These are phyloP conservation scores for Scaptomyza parva DNA, from an alignment of 2,888 invertebrate species.

Conservation along the genomic window DNA sequence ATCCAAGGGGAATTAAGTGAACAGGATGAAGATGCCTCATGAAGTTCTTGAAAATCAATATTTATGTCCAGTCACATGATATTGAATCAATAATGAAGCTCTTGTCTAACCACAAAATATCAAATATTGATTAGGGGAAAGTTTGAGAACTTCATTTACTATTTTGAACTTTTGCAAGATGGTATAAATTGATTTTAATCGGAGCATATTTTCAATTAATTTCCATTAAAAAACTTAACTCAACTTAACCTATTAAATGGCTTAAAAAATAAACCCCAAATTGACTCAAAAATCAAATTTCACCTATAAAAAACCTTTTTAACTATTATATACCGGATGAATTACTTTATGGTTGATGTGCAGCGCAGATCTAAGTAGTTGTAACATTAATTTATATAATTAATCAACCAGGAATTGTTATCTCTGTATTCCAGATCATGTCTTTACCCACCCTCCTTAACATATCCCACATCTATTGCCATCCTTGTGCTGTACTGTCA, in stretches of 20 bases:
- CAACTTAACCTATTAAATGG: too few species aligned
- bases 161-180: too few species aligned
- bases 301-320: too few species aligned
- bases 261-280: too few species aligned
- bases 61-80: slow-evolving; percentile 19
- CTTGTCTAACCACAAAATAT: slow-evolving; percentile 6
- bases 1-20: slow-evolving; percentile 1
- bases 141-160: neutral
- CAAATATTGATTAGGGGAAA: slow-evolving; percentile 12
- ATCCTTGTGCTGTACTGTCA: neutral
- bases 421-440: neutral
- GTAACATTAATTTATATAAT: neutral
- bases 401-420: neutral
- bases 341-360: neutral
- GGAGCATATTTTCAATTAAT: too few species aligned
- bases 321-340: too few species aligned
- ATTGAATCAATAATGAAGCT: slow-evolving; percentile 11
- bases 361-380: neutral
- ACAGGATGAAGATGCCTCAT: slow-evolving; percentile 16
- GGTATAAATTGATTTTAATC: too few species aligned
- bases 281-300: too few species aligned
- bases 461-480: slow-evolving; percentile 1
- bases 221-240: too few species aligned
- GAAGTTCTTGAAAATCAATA: slow-evolving; percentile 20
- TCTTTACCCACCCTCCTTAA: neutral